Conservation (phyloP, 2,113 vertebrate species). For the Alectura lathami region DNA sequence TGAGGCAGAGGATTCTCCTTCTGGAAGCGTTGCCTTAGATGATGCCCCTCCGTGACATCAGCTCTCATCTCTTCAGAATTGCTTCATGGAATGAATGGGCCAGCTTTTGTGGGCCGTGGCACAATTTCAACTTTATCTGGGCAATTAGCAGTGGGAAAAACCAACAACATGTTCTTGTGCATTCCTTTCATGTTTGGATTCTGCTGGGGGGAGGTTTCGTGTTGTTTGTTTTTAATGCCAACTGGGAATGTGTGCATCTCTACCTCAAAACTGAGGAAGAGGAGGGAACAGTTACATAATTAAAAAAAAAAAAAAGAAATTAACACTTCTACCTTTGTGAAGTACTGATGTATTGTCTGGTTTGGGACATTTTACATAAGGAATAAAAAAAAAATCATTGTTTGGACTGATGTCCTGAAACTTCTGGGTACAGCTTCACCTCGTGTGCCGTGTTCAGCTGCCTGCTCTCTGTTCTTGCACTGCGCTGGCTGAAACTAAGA, state of each 20-base stretch:
- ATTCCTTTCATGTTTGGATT: background rate
- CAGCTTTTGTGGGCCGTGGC: background rate
- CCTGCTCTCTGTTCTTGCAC: too few species aligned
- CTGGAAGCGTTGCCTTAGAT: conserved; percentile 47
- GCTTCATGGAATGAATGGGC: background rate
- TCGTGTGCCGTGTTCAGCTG: rapidly evolving
- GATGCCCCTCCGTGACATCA: conserved; percentile 35
- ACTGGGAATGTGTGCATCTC: background rate
- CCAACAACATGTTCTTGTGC: background rate
- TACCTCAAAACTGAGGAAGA: conserved; percentile 24
- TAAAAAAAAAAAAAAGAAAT: background rate
- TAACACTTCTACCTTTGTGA: background rate
- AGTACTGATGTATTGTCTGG: background rate
- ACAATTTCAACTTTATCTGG: background rate
- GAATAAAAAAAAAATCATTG: background rate
- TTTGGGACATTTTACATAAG: background rate
- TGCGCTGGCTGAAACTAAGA: too few species aligned
- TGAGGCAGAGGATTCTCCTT: conserved; percentile 52
- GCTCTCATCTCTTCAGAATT: background rate
- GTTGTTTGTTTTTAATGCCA: background rate
- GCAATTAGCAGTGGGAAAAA: background rate
- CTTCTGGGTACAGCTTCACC: background rate
- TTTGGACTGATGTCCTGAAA: conserved; percentile 13
- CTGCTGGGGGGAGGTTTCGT: background rate
- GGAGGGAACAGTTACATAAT: background rate